phyloP scores from a whole-genome alignment of 2,113 vertebrate genomes.

The Octodon degus region DNA sequence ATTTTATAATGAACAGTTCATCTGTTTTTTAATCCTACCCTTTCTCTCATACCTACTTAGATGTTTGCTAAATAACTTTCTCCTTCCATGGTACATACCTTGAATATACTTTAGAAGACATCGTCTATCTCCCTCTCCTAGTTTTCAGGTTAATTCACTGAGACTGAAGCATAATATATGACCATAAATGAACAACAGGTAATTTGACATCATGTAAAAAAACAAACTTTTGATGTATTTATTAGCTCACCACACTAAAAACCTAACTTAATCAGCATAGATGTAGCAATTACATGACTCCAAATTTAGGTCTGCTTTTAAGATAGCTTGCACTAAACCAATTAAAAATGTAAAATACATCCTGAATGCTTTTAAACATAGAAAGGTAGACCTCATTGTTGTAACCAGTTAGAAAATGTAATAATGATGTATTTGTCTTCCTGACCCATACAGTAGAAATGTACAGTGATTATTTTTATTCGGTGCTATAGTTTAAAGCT shows the following conservation, averaged over 20 bases:
- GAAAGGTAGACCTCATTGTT: constrained; percentile 41
- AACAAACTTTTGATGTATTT: constrained; percentile 19
- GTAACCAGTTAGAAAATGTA: not conserved
- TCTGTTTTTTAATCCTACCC: constrained; percentile 25
- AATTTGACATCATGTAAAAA: not conserved
- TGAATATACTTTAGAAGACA: constrained; percentile 44
- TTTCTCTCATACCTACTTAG: constrained; percentile 35
- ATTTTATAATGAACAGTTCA: constrained; percentile 49
- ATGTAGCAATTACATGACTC: constrained; percentile 64
- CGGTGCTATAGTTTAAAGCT: not conserved
- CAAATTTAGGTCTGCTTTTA: constrained; percentile 67
- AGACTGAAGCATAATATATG: not conserved
- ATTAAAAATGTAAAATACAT: constrained; percentile 57
- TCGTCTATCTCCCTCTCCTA: not conserved
- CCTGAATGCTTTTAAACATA: constrained; percentile 23
- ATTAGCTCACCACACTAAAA: constrained; percentile 51
- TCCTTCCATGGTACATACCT: not conserved
- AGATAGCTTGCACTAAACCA: constrained; percentile 50
- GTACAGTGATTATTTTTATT: constrained; percentile 38
- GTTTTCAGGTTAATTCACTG: constrained; percentile 50
- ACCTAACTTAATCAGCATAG: constrained; percentile 18
- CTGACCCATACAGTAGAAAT: not conserved
- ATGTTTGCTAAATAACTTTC: constrained; percentile 41
- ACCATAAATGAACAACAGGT: not conserved
- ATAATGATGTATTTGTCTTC: constrained; percentile 1